Evolutionary conservation across 2,113 vertebrate genomes (phyloP).

Genomic region (Muntiacus reevesi): DNA sequence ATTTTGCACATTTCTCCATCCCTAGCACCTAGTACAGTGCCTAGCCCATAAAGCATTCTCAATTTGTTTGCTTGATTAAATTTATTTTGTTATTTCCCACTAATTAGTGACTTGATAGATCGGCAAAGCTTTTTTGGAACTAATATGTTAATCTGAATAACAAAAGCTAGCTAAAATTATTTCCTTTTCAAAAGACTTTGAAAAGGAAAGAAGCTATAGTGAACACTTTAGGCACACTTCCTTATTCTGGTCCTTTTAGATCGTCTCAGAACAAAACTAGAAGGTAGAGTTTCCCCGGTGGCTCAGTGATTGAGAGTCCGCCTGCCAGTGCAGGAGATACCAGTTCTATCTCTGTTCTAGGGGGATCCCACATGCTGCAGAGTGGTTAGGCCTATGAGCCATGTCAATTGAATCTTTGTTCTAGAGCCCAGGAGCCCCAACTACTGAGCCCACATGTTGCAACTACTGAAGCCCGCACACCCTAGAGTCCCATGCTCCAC

Average conservation of each 20-base stretch:
- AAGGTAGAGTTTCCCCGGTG: not conserved
- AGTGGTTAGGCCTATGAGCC: not conserved
- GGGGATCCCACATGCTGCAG: not conserved
- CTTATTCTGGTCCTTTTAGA: not conserved
- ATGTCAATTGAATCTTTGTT: accelerated
- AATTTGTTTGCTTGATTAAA: not conserved
- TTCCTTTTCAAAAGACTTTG: not conserved
- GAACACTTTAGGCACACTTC: not conserved
- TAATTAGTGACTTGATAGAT: not conserved
- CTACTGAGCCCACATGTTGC: not conserved
- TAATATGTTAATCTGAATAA: not conserved
- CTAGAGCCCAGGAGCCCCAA: not conserved
- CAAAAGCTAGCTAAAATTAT: not conserved
- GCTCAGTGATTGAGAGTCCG: accelerated
- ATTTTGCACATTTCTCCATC: not conserved
- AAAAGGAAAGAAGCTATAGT: not conserved
- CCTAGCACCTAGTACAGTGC: not conserved
- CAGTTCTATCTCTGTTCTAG: not conserved
- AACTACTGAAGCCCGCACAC: not conserved
- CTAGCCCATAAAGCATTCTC: not conserved
- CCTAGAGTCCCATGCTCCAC: not conserved
- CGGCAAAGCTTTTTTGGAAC: not conserved
- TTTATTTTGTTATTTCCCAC: not conserved
- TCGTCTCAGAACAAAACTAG: not conserved
- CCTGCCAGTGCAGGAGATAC: not conserved